phyloP scores from a whole-genome alignment of 2,113 vertebrate genomes.

The Nothobranchius kuhntae region DNA sequence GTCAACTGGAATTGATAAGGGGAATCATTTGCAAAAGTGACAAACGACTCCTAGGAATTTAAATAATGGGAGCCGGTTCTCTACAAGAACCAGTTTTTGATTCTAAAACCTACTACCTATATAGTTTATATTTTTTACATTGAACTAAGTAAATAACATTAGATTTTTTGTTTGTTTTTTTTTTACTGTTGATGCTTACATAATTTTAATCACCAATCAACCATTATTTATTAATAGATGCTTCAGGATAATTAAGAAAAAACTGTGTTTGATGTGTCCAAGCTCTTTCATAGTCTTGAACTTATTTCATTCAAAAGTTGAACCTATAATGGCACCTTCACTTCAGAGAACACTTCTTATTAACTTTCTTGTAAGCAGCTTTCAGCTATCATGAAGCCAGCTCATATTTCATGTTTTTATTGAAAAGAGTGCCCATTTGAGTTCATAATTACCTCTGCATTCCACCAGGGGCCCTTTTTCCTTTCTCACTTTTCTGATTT shows the following conservation, averaged over 20 bases:
- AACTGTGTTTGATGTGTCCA: conserved; percentile 8
- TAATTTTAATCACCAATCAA: too few species aligned
- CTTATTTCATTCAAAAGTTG: conserved; percentile 8
- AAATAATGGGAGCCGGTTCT: too few species aligned
- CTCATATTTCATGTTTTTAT: conserved; percentile 74
- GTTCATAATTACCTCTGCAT: conserved; percentile 74
- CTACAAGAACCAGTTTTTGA: too few species aligned
- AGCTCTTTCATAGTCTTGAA: neutral
- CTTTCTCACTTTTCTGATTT: conserved; percentile 66
- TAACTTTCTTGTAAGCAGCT: conserved; percentile 64
- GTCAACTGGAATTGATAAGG: too few species aligned
- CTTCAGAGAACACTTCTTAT: conserved; percentile 38
- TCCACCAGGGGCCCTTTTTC: conserved; percentile 63
- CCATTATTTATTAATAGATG: too few species aligned
- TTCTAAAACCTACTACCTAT: too few species aligned
- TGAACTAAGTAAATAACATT: too few species aligned
- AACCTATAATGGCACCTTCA: conserved; percentile 28
- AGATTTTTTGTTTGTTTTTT: too few species aligned
- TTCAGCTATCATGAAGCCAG: conserved; percentile 51
- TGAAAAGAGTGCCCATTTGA: conserved; percentile 73
- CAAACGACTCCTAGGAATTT: too few species aligned
- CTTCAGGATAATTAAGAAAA: conserved; percentile 1
- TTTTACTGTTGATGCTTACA: too few species aligned
- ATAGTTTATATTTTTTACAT: too few species aligned
- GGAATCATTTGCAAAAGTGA: too few species aligned